Evolutionary conservation across 2,113 vertebrate genomes (phyloP), one percentile per base, ranked within the genome.

Genomic region (Heterochromis multidens): DNA sequence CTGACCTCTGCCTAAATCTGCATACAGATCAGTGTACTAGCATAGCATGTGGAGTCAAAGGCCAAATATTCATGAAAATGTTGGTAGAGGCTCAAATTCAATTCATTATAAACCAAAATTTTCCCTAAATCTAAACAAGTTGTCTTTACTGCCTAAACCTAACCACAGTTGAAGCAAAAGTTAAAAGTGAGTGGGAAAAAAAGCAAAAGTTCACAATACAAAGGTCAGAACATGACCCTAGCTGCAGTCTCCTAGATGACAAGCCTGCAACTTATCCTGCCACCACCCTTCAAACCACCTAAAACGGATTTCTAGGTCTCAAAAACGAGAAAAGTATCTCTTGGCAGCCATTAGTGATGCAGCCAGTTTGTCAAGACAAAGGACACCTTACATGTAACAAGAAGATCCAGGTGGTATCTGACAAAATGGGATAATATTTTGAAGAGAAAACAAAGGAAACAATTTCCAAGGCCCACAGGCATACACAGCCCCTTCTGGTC

Each of bases 311-410:
- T 46, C 23, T 27, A 46, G 23, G 0, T 67, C 63, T 67, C 25
- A 25, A 10, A 67, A 67, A 43, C n/a, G 43, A 13, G 63, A 43
- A 23, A 4, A 3, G 35, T 43, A 37, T 67, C 37, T 67, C 63
- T 67, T 40, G 63, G 37, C 63, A 67, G 23, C 43, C 23, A 43
- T 67, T 67, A 67, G 12, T 67, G 37, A 37, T 2, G 4, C 37
- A 25, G 25, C 63, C 63, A 67, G 62, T 67, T 40, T 43, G 35
- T 70, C 63, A 25, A 70, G 63, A n/a, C 62, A 67, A 67, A 35
- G 40, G 43, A 67, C 37, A 43, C 63, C n/a, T 67, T 43, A 46
- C 65, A 70, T 46, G 65, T 46, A 46, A 46, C 14, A 70, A 16
- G 23, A 25, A 11, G 37, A 46, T 1, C 0, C 37, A 70, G 8